A percentile compares a stretch with the other conserved stretches of the same genome.
These are phyloP conservation scores for Brachyptera putata DNA, from an alignment of 2,888 invertebrate genomes.

Conservation along the genomic window DNA sequence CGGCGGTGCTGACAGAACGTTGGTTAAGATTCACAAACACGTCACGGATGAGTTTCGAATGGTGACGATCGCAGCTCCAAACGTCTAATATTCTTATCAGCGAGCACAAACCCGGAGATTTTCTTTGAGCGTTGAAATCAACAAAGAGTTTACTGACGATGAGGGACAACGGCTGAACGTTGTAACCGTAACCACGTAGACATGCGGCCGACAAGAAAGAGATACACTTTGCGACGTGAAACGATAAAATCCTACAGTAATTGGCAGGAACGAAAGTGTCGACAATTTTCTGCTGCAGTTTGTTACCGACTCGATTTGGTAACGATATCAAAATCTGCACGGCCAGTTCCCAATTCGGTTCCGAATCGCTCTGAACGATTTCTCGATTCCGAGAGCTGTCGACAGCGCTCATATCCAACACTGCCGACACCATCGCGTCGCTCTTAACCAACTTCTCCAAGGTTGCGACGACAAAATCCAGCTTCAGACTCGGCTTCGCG, in stretches of 20 bases:
- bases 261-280: slow-evolving; percentile 54
- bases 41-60: slow-evolving; percentile 43
- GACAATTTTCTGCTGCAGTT: slow-evolving; percentile 52
- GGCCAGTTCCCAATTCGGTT: slow-evolving; percentile 49
- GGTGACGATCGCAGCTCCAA: slow-evolving; percentile 45
- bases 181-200: slow-evolving; percentile 30
- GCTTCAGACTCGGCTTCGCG: slow-evolving; percentile 40
- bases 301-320: slow-evolving; percentile 68
- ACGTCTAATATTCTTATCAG: slow-evolving; percentile 55
- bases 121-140: slow-evolving; percentile 51
- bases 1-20: slow-evolving; percentile 55
- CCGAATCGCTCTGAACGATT: slow-evolving; percentile 12
- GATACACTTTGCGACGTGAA: slow-evolving; percentile 57
- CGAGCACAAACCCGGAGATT: slow-evolving; percentile 47
- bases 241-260: slow-evolving; percentile 56
- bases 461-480: slow-evolving; percentile 46
- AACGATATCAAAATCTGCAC: slow-evolving; percentile 62
- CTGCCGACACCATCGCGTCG: slow-evolving; percentile 53
- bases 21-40: slow-evolving; percentile 55
- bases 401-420: slow-evolving; percentile 43
- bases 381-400: neutral
- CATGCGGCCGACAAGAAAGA: slow-evolving; percentile 53
- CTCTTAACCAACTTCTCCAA: slow-evolving; percentile 52
- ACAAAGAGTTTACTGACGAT: slow-evolving; percentile 59
- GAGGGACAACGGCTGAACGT: slow-evolving; percentile 49